Conservation (phyloP, 1,140 invertebrate genomes). For the Maconellicoccus hirsutus region DNA sequence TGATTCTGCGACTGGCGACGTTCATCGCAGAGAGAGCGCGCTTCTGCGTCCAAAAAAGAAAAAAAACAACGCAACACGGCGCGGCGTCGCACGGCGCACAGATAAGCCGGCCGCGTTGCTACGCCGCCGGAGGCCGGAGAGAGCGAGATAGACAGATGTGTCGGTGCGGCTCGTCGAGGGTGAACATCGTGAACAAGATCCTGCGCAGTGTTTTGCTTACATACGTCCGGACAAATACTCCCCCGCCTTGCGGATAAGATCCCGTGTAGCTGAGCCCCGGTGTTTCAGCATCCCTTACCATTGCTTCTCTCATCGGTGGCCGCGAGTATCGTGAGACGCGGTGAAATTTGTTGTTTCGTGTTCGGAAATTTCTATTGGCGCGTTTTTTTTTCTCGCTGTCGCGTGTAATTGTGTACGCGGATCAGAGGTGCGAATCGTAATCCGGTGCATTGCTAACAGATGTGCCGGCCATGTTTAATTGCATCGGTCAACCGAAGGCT, state of each 20-base stretch:
- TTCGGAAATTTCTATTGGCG: too few relatives aligned
- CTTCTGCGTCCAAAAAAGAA: too few relatives aligned
- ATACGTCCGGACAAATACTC: constrained; percentile 2
- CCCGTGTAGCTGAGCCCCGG: constrained; percentile 1
- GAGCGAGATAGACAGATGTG: too few relatives aligned
- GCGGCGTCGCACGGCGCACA: too few relatives aligned
- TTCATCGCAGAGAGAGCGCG: too few relatives aligned
- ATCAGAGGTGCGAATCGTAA: background rate
- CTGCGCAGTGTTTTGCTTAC: constrained; percentile 1
- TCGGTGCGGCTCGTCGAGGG: background rate
- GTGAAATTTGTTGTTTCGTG: background rate
- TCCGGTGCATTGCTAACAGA: background rate
- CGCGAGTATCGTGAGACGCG: background rate
- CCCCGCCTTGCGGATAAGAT: background rate
- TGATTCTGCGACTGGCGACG: too few relatives aligned
- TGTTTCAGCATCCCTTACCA: constrained; percentile 19
- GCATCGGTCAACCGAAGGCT: background rate
- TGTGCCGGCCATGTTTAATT: background rate
- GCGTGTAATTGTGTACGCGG: background rate
- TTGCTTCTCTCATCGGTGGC: background rate
- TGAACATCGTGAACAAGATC: background rate
- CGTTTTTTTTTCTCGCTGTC: too few relatives aligned
- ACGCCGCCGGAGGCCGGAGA: too few relatives aligned
- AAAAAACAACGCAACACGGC: too few relatives aligned
- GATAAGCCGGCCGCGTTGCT: too few relatives aligned